Evolutionary conservation across 2,888 invertebrate species (phyloP).

Genomic region (Megastigmus dorsalis): DNA sequence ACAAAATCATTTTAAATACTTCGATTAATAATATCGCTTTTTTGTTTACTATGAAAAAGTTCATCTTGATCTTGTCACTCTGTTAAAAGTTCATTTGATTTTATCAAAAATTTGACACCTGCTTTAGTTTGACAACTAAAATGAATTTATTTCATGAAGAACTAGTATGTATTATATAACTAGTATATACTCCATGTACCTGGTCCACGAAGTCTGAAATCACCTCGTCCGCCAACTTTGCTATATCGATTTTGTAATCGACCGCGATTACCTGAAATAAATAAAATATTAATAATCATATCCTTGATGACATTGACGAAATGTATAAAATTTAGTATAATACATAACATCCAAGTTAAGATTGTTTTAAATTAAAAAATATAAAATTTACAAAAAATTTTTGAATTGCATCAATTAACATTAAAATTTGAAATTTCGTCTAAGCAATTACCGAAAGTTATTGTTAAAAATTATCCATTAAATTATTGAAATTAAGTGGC

Average conservation of each 20-base stretch:
- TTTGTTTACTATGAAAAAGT: conserved; percentile 38
- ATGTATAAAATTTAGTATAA: no score
- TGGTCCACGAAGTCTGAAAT: conserved; percentile 69
- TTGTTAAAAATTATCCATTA: background rate
- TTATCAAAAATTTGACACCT: conserved; percentile 20
- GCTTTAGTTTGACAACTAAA: conserved; percentile 13
- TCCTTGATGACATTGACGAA: no score
- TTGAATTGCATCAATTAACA: no score
- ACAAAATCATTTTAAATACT: conserved; percentile 47
- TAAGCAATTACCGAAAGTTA: background rate
- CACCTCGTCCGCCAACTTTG: conserved; percentile 65
- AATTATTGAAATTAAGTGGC: background rate
- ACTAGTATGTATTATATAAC: conserved; percentile 70
- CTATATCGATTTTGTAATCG: conserved; percentile 62
- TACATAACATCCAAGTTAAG: no score
- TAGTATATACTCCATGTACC: conserved; percentile 71
- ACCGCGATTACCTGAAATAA: conserved; percentile 65
- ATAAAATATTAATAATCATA: background rate
- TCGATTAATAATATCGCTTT: conserved; percentile 34
- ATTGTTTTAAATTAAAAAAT: no score
- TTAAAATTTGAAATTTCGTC: no score
- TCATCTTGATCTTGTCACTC: conserved; percentile 25
- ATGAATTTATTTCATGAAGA: conserved; percentile 6
- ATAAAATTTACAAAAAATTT: no score
- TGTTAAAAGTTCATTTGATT: conserved; percentile 37